Base-by-base conservation (phyloP, 1,140 invertebrate species). In the Formica exsecta region DNA sequence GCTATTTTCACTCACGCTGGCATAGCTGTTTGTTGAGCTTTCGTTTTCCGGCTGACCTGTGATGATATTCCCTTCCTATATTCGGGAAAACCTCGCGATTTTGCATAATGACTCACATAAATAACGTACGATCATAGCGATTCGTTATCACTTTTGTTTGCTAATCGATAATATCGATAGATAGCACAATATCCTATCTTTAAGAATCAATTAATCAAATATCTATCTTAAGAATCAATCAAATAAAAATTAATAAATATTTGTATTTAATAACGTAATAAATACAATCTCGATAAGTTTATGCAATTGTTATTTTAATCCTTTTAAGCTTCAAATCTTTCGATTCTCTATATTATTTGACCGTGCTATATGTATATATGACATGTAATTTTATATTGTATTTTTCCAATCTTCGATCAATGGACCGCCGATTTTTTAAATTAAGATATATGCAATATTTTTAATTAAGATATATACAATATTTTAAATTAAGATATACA, bases 1-100 rank as follows among this genome's bases (percentile, higher is more conserved):
- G 90, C 87, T 88, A 92, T 92, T 92, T 77, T 77, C 75, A 32
- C 91, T 88, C 88, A 70, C 85, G 62, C 59, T 86, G 7, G 68
- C 76, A 66, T 48, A 22, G 76, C 85, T 85, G 75, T 86, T 87
- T 92, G 87, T 90, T 71, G 57, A 84, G 62, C 57, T 84, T 87
- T 76, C 66, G 71, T 74, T 76, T 59, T 71, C 6, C 73, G 38
- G 32, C 9, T 61, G 51, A 44, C 32, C 65, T 25, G 5, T 19
- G 48, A 44, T 16, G 29, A 64, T 81, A 57, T 57, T 77, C 57
- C 36, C 36, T 19, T n/a, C 44, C 38, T 48, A 41, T 48, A 19
- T 13, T 41, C 29, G 36, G 32, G 22, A 11, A 70, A 70, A 70
- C 8, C 9, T 36, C 16, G 36, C 32, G 57, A 59, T 80, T 80